Evolutionary conservation across 2,888 invertebrate species (phyloP).

Genomic region (Metellina segmentata): DNA sequence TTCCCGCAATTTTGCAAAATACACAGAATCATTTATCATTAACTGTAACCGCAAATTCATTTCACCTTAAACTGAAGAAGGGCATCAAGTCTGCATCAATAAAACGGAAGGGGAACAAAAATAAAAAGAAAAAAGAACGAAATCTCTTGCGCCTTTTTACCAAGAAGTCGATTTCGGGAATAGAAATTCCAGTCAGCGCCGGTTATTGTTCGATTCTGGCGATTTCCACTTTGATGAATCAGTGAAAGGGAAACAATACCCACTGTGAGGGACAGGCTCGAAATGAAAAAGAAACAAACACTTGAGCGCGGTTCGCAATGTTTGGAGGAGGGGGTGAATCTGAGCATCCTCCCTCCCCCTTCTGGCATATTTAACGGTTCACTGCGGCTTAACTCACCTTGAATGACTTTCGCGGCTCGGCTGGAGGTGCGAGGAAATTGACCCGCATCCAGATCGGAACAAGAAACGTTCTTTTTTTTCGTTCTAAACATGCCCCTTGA

Average conservation of each 20-base stretch:
- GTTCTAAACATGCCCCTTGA: not conserved
- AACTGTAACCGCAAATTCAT: too few relatives aligned
- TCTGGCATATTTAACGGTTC: slow-evolving; percentile 63
- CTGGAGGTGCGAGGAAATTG: slow-evolving; percentile 16
- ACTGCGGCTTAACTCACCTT: slow-evolving; percentile 34
- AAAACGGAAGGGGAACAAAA: too few relatives aligned
- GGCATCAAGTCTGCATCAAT: too few relatives aligned
- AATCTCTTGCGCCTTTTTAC: not conserved
- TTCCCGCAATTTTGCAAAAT: too few relatives aligned
- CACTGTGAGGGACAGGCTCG: slow-evolving; percentile 1
- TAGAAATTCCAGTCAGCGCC: not conserved
- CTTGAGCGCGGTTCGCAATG: not conserved
- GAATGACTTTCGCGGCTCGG: slow-evolving; percentile 39
- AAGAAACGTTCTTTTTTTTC: not conserved
- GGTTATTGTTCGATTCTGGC: not conserved
- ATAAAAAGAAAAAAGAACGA: not conserved
- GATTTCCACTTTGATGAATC: slow-evolving; percentile 32
- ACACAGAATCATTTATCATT: too few relatives aligned
- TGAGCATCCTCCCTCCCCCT: slow-evolving; percentile 13
- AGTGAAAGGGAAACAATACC: slow-evolving; percentile 57
- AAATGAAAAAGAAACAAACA: not conserved
- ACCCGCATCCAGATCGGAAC: slow-evolving; percentile 28
- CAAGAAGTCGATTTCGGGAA: not conserved
- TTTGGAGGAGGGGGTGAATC: not conserved
- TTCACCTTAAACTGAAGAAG: too few relatives aligned